Percentiles rank a stretch among this genome's conserved stretches.
phyloP scores from a whole-genome alignment of 2,888 invertebrate genomes.

The Harpagoxenus sublaevis region DNA sequence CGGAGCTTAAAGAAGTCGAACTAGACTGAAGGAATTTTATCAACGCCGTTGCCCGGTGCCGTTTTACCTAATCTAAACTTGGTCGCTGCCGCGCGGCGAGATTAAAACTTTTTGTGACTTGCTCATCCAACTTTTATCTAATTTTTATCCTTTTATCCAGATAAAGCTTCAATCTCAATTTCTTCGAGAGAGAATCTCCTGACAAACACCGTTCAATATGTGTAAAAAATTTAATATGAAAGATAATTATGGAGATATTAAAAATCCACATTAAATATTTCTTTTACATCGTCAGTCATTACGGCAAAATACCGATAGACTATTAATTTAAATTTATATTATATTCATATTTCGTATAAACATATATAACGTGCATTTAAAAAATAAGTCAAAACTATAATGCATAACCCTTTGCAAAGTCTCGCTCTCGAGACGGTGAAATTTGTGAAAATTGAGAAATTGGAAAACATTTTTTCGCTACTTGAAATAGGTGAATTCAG shows the following conservation, averaged over 20 bases:
- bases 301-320: not conserved
- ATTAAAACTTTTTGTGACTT: constrained; percentile 34
- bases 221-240: not conserved
- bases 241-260: not conserved
- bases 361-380: not conserved
- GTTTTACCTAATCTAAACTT: constrained; percentile 40
- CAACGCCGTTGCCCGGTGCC: constrained; percentile 13
- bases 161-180: not conserved
- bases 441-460: not conserved
- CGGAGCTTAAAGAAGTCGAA: constrained; percentile 2
- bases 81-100: not conserved
- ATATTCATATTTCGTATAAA: not conserved
- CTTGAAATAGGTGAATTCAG: not conserved
- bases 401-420: not conserved
- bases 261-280: not conserved
- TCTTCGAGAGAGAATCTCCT: not conserved
- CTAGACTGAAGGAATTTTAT: constrained; percentile 20
- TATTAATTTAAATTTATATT: constrained; percentile 15
- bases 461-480: not conserved
- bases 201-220: not conserved
- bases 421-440: not conserved
- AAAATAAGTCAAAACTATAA: constrained; percentile 2
- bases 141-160: not conserved
- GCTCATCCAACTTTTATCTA: not conserved
- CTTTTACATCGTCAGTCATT: not conserved